phyloP scores from a whole-genome alignment of 2,797 vertebrate species.

The Margarornis squamiger region DNA sequence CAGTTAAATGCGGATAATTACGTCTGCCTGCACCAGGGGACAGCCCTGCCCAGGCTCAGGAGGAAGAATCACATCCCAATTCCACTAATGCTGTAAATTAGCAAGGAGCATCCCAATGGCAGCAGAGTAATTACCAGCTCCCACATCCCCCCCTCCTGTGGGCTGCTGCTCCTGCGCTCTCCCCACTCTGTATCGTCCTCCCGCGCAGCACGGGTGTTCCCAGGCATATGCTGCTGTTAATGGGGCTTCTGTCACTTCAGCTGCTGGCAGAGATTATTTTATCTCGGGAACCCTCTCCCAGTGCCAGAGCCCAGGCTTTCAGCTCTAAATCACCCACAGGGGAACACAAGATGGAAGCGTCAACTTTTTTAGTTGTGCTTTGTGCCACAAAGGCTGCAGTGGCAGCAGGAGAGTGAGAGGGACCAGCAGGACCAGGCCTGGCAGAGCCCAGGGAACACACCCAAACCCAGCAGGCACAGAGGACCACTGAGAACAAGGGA shows the following conservation, averaged over 20 bases:
- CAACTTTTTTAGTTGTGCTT: not conserved
- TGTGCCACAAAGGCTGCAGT: not conserved
- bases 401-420: fast-evolving
- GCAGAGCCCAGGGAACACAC: not conserved
- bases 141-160: not conserved
- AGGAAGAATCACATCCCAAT: slow-evolving; percentile 1
- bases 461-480: not conserved
- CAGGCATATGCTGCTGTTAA: slow-evolving; percentile 79
- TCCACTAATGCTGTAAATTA: slow-evolving; percentile 33
- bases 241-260: slow-evolving; percentile 79
- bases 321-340: slow-evolving; percentile 62
- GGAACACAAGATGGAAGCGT: not conserved
- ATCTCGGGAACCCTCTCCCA: slow-evolving; percentile 38
- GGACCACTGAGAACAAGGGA: fast-evolving
- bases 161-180: slow-evolving; percentile 7
- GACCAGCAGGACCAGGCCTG: fast-evolving
- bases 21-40: slow-evolving; percentile 37
- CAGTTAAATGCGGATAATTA: slow-evolving; percentile 63
- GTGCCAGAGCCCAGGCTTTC: slow-evolving; percentile 49
- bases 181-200: not conserved
- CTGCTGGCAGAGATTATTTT: slow-evolving; percentile 71
- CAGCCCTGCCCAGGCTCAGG: slow-evolving; percentile 8
- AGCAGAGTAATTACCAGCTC: slow-evolving; percentile 56
- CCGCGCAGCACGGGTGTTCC: slow-evolving; percentile 31
- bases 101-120: slow-evolving; percentile 46